Percentiles rank a stretch among this genome's conserved stretches.
Evolutionary conservation across 2,888 invertebrate species (phyloP).

Genomic region (Acleris cristana): DNA sequence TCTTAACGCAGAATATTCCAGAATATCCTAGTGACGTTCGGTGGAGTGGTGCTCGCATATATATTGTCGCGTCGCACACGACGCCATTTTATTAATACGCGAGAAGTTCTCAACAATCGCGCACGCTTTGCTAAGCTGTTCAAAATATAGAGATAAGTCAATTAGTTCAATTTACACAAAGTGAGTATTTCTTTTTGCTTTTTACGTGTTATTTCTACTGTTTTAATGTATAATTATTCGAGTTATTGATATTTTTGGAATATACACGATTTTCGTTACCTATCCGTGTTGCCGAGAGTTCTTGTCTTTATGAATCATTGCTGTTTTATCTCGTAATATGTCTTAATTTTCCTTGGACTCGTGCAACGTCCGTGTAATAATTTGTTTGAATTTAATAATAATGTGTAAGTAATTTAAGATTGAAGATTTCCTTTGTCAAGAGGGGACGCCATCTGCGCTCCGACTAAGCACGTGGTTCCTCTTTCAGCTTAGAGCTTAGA

Average conservation of each 20-base stretch:
- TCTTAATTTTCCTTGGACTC: not conserved
- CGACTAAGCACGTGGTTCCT: constrained; percentile 23
- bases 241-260: too few species aligned
- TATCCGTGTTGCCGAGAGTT: not conserved
- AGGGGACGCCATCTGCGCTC: constrained; percentile 21
- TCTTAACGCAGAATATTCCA: constrained; percentile 68
- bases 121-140: constrained; percentile 76
- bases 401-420: too few species aligned
- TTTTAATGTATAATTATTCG: too few species aligned
- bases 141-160: constrained; percentile 61
- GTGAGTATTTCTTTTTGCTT: constrained; percentile 57
- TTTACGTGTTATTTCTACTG: constrained; percentile 6
- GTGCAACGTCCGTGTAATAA: not conserved
- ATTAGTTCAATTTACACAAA: constrained; percentile 54
- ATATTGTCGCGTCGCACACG: constrained; percentile 48
- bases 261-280: too few species aligned
- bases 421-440: constrained; percentile 19
- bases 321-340: not conserved
- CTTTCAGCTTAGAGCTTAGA: constrained; percentile 7
- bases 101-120: constrained; percentile 79
- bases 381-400: not conserved
- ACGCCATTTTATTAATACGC: constrained; percentile 75
- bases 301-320: not conserved
- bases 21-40: constrained; percentile 72
- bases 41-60: constrained; percentile 57